phyloP scores from a whole-genome alignment of 2,888 invertebrate species.

The Perdita meconis region DNA sequence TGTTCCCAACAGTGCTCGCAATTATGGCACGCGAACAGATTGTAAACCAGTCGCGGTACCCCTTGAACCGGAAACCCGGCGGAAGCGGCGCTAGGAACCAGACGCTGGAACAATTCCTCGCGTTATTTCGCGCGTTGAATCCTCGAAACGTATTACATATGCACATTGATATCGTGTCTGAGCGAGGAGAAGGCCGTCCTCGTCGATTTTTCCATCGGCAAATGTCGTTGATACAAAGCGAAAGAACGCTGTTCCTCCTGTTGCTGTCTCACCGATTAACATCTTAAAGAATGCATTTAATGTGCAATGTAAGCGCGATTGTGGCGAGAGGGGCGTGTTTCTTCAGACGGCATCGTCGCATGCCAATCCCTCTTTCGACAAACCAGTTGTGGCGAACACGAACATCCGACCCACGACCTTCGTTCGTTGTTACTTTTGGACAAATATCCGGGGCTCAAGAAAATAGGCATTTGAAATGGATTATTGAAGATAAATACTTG shows the following conservation, averaged over 20 bases:
- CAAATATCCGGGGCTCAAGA: no score
- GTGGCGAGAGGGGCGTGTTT: slow-evolving; percentile 4
- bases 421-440: slow-evolving; percentile 1
- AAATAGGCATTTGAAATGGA: no score
- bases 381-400: slow-evolving; percentile 9
- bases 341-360: slow-evolving; percentile 7
- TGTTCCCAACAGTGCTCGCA: slow-evolving; percentile 13
- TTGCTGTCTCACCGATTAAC: slow-evolving; percentile 10
- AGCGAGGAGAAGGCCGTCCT: neutral
- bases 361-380: slow-evolving; percentile 24
- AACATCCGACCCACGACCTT: slow-evolving; percentile 2
- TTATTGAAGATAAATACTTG: no score
- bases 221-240: neutral
- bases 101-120: slow-evolving; percentile 18
- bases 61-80: slow-evolving; percentile 23
- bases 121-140: neutral
- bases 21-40: slow-evolving; percentile 33
- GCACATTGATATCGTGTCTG: no score
- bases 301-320: neutral
- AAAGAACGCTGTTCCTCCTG: slow-evolving; percentile 4
- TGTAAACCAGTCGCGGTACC: slow-evolving; percentile 41
- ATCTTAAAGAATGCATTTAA: slow-evolving; percentile 11
- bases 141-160: neutral
- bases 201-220: slow-evolving; percentile 1
- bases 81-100: slow-evolving; percentile 27